Base-by-base conservation (phyloP, 1,140 invertebrate genomes). In the Pygmarrhopalites habei region DNA sequence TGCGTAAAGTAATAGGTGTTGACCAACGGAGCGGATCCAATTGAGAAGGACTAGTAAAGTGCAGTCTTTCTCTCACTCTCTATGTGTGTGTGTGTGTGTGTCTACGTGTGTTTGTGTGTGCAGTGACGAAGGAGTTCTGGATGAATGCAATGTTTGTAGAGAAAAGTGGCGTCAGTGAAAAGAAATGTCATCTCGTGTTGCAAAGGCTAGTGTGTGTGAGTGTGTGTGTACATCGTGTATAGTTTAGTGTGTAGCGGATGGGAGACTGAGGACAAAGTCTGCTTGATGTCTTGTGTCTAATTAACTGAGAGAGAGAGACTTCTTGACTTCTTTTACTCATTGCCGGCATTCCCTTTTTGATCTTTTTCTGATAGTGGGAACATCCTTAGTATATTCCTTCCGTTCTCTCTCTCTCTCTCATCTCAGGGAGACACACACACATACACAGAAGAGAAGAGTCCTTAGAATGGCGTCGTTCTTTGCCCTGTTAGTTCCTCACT, bases 21-120 rank as follows among this genome's bases (percentile, higher is more conserved):
- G 67, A 69, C 29, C 69, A 69, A 32, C 66, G 60, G 63, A 72
- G 70, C 61, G 66, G 43, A 64, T 47, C 62, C 60, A 62, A 62
- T 62, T 62, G 60, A 62, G 51, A 32, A 12, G 46, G 55, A 29
- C 32, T 12, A 30, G 32, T 10, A 21, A 19, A 49, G 14, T 49
- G 12, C 46, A 7, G n/a, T n/a, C n/a, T n/a, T n/a, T n/a, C n/a
- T n/a, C n/a, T n/a, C n/a, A n/a, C n/a, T n/a, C n/a, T n/a, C n/a
- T 30, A 41, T 58, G 56, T 21, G 14, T 41, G 35, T 32, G 26
- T 41, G 41, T 41, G 29, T 63, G 52, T 58, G 41, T 56, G n/a
- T n/a, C n/a, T n/a, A n/a, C n/a, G n/a, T n/a, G n/a, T n/a, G n/a
- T n/a, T n/a, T n/a, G n/a, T n/a, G n/a, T n/a, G n/a, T n/a, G n/a